These are phyloP conservation scores for Hemiscyllium ocellatum DNA, from an alignment of 2,113 vertebrate species.

Conservation along the genomic window DNA sequence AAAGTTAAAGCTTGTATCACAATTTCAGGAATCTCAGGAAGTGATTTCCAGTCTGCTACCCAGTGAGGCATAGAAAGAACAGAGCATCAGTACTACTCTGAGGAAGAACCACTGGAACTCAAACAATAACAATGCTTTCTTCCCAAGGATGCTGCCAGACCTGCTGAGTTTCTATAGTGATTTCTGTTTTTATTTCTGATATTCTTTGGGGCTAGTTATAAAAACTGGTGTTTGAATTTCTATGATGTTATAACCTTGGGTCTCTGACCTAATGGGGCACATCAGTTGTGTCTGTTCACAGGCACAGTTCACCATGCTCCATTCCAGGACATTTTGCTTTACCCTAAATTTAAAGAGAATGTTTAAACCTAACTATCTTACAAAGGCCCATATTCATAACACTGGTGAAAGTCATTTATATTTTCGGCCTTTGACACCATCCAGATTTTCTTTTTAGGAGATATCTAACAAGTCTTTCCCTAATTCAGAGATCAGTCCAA, in stretches of 20 bases:
- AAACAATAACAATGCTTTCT: too few relatives aligned
- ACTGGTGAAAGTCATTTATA: background rate
- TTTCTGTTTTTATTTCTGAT: too few relatives aligned
- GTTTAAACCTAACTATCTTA: background rate
- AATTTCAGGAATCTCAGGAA: too few relatives aligned
- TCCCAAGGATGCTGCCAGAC: too few relatives aligned
- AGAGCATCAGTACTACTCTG: too few relatives aligned
- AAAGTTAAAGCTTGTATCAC: too few relatives aligned
- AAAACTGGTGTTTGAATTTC: background rate
- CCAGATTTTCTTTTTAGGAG: background rate
- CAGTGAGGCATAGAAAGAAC: too few relatives aligned
- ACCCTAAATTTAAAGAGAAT: background rate
- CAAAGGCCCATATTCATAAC: background rate
- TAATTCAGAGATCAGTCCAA: constrained; percentile 2
- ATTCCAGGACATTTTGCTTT: background rate
- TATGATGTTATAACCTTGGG: background rate
- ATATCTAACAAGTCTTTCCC: background rate
- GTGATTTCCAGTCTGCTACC: too few relatives aligned
- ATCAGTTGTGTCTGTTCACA: background rate
- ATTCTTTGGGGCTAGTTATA: background rate
- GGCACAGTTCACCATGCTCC: background rate
- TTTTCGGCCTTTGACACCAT: background rate
- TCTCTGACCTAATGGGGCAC: background rate
- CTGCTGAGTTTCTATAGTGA: too few relatives aligned
- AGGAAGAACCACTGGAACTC: too few relatives aligned